Evolutionary conservation across 2,797 vertebrate species (phyloP).

Genomic region (Erethizon dorsatum): DNA sequence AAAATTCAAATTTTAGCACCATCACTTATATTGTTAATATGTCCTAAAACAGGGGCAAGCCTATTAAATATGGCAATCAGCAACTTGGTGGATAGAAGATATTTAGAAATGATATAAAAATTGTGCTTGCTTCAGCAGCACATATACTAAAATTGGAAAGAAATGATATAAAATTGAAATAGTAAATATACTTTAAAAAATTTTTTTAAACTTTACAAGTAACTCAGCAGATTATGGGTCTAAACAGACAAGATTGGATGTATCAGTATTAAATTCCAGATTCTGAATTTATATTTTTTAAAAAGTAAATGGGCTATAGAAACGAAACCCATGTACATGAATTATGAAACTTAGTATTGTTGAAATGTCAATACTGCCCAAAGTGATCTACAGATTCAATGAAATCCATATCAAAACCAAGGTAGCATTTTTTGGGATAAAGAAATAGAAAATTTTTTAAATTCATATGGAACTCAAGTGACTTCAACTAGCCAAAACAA

Average conservation of each 20-base stretch:
- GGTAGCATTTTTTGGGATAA: not conserved
- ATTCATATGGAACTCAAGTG: not conserved
- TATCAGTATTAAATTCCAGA: not conserved
- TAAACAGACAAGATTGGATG: slow-evolving; percentile 25
- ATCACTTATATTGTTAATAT: not conserved
- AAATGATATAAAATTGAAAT: not conserved
- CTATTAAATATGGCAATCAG: not conserved
- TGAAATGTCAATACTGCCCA: not conserved
- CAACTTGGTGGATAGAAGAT: not conserved
- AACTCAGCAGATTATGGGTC: not conserved
- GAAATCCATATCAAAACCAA: not conserved
- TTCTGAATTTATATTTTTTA: not conserved
- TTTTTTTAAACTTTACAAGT: not conserved
- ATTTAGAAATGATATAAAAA: not conserved
- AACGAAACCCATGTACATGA: not conserved
- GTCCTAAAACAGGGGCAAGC: not conserved
- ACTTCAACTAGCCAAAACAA: not conserved
- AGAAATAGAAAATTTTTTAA: not conserved
- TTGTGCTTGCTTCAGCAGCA: not conserved
- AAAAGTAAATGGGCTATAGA: not conserved
- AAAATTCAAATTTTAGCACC: not conserved
- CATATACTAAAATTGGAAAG: not conserved
- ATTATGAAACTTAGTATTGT: not conserved
- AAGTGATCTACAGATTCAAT: not conserved
- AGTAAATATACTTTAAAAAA: not conserved